phyloP scores from a whole-genome alignment of 2,113 vertebrate species.

The Platichthys flesus region DNA sequence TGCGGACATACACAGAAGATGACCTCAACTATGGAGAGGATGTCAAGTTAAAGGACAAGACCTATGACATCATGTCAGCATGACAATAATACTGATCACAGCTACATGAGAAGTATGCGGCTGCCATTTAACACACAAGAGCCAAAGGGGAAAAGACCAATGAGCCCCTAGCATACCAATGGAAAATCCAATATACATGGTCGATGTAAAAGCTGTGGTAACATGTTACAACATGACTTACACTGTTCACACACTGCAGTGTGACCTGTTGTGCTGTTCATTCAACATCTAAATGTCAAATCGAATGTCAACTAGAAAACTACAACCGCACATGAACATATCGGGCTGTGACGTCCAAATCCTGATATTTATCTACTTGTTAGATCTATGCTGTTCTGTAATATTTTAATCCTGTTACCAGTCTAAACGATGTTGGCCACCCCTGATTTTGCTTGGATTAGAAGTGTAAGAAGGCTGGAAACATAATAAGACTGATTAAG shows the following conservation, averaged over 20 bases:
- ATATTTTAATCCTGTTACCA: background rate
- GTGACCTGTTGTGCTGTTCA: constrained; percentile 42
- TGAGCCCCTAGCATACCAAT: background rate
- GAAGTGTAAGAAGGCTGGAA: background rate
- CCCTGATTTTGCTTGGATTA: constrained; percentile 21
- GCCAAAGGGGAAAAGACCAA: background rate
- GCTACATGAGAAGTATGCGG: background rate
- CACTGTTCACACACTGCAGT: constrained; percentile 42
- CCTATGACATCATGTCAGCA: constrained; percentile 10
- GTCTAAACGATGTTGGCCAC: background rate
- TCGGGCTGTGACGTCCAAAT: background rate
- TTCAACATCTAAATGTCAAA: constrained; percentile 40
- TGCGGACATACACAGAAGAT: background rate
- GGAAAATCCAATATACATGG: constrained; percentile 20
- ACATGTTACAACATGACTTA: constrained; percentile 51
- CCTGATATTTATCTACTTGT: no score
- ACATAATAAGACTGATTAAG: constrained; percentile 33
- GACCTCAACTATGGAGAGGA: background rate
- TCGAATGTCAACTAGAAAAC: constrained; percentile 26
- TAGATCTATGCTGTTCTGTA: background rate
- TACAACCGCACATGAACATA: background rate
- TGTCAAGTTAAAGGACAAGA: constrained; percentile 1
- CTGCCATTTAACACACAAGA: constrained; percentile 36
- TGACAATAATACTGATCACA: background rate
- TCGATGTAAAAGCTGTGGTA: constrained; percentile 12